Base-by-base conservation (phyloP, 1,140 invertebrate genomes). In the Heliothis subflexa region DNA sequence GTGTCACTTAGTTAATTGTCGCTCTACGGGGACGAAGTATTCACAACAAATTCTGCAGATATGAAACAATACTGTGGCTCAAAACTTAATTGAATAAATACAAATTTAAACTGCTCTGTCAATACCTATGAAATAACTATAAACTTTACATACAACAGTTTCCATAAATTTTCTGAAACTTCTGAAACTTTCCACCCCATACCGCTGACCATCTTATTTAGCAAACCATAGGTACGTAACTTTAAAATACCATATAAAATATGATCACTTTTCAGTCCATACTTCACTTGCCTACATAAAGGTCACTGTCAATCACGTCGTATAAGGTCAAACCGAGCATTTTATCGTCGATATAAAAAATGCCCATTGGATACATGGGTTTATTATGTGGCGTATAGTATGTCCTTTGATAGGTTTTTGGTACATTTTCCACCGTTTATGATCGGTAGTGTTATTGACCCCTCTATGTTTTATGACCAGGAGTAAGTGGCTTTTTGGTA, bases 241-340 rank as follows among this genome's bases (percentile, higher is more conserved):
- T 13, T 50, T 50, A 13, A 13, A 70, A 61, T 10, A 25, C 55
- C 13, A 49, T 57, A 49, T 61, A 74, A 74, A 74, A 49, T 49
- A 59, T 74, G 71, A 49, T 61, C 49, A 59, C 11, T 61, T 61
- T 74, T 61, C 55, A 74, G 7, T 40, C 47, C 71, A 74, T 49
- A 28, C 54, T 57, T 18, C 49, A 61, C 40, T 7, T n/a, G 4
- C 2, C 33, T 13, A 9, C 18, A 28, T 74, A 71, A 82, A 85
- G 86, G 82, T 89, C 87, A 89, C 77, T 88, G 81, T 79, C 82
- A 82, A 84, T 83, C 83, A 78, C 75, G 13, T 82, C 64, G 64
- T 82, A 40, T 40, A 82, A 82, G 82, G 45, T 66, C 54, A n/a
- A 50, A 74, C 21, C 66, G 21, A 28, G 73, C 52, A 57, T 81